A percentile compares a stretch with the other conserved stretches of the same genome.
These are phyloP conservation scores for Hymenochirus boettgeri DNA, from an alignment of 2,113 vertebrate genomes.

Conservation along the genomic window DNA sequence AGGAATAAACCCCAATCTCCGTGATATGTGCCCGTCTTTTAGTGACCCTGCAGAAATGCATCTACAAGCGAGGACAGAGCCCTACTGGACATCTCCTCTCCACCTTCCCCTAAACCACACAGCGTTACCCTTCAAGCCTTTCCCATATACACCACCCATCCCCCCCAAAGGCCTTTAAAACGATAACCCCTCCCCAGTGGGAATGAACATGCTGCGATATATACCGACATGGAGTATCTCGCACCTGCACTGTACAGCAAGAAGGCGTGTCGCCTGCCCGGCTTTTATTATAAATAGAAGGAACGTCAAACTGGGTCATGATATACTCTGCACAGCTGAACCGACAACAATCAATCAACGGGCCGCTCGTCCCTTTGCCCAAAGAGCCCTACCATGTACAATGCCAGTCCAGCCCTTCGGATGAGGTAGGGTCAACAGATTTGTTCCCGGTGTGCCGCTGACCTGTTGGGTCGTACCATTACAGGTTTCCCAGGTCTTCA, in stretches of 20 bases:
- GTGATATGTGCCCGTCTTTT: conserved; percentile 8
- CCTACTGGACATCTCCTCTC: background rate
- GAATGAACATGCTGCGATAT: conserved; percentile 4
- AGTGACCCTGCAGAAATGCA: background rate
- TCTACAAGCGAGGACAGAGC: background rate
- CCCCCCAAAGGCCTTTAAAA: background rate
- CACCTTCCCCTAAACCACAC: background rate
- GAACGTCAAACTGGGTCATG: too few species aligned
- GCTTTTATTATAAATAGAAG: background rate
- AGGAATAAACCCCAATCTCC: background rate
- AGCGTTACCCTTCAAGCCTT: conserved; percentile 16
- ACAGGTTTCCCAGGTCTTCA: too few species aligned
- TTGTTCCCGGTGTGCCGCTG: background rate
- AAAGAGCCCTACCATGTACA: background rate
- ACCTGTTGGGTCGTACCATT: conserved; percentile 6
- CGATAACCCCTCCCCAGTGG: background rate
- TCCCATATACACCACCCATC: background rate
- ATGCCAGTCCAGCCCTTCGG: background rate
- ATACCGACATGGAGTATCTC: background rate
- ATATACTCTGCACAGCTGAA: conserved; percentile 1
- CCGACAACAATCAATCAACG: too few species aligned
- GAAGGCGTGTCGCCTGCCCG: background rate
- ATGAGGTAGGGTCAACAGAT: background rate
- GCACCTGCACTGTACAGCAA: background rate
- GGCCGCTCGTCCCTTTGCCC: background rate